These are phyloP conservation scores for Carollia perspicillata DNA, from an alignment of 2,113 vertebrate species.

Conservation along the genomic window DNA sequence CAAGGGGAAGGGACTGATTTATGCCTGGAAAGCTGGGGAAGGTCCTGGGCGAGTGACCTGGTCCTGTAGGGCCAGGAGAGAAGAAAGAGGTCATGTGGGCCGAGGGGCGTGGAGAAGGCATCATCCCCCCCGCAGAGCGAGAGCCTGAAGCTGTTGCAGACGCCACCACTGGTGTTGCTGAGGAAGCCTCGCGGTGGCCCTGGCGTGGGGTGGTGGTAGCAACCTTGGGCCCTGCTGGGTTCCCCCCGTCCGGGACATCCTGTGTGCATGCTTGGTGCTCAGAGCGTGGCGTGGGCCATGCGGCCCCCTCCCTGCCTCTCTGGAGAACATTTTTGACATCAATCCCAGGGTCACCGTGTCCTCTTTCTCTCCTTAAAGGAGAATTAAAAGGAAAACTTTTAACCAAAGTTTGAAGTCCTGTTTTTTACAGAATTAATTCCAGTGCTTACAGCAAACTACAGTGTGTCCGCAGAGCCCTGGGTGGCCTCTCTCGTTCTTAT, in stretches of 20 bases:
- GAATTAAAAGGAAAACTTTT: background rate
- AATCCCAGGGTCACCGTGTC: background rate
- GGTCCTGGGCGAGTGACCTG: background rate
- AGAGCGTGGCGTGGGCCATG: background rate
- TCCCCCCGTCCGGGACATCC: accelerated
- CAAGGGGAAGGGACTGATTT: background rate
- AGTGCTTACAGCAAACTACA: background rate
- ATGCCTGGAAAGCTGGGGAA: background rate
- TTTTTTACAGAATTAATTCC: background rate
- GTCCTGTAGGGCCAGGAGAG: background rate
- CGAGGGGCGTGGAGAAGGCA: background rate
- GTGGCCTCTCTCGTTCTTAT: background rate
- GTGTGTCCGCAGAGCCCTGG: background rate
- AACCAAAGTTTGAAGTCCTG: background rate
- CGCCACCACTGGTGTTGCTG: background rate
- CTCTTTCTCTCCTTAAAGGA: background rate
- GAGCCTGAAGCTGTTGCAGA: background rate
- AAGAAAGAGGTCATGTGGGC: background rate
- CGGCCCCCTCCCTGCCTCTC: background rate
- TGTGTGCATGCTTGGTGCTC: background rate
- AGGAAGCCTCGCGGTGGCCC: background rate
- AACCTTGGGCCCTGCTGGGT: accelerated
- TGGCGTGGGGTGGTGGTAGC: background rate
- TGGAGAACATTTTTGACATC: background rate
- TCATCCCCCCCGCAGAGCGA: background rate